These are phyloP conservation scores for Athalia circularis DNA, from an alignment of 2,888 invertebrate genomes.

Conservation along the genomic window DNA sequence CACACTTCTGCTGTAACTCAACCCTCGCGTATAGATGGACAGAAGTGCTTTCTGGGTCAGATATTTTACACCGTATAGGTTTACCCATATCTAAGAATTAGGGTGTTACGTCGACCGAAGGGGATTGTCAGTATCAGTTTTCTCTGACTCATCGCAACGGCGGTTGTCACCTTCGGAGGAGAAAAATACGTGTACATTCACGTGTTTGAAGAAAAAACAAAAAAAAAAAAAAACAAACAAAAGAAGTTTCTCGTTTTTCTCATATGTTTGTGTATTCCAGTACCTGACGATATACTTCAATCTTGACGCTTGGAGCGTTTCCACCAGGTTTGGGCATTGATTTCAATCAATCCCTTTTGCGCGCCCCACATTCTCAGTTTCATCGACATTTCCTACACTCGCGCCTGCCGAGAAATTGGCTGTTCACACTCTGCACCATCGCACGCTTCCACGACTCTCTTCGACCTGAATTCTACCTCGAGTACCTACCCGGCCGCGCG, in stretches of 20 bases:
- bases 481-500: neutral
- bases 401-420: conserved; percentile 58
- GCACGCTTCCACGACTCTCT: conserved; percentile 15
- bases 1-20: conserved; percentile 59
- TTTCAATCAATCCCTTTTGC: conserved; percentile 64
- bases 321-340: conserved; percentile 56
- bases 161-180: conserved; percentile 8
- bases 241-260: too few relatives aligned
- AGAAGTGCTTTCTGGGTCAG: conserved; percentile 21
- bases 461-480: conserved; percentile 1
- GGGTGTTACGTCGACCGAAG: neutral
- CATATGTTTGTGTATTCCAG: too few relatives aligned
- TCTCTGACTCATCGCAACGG: neutral
- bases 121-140: neutral
- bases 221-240: too few relatives aligned
- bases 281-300: conserved; percentile 46
- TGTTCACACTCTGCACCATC: conserved; percentile 45
- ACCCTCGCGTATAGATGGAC: conserved; percentile 7
- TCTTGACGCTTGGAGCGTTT: conserved; percentile 47
- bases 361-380: conserved; percentile 41
- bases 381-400: conserved; percentile 49
- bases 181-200: too few relatives aligned
- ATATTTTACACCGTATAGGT: conserved; percentile 11
- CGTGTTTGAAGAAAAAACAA: too few relatives aligned
- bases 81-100: neutral